A percentile compares a stretch with the other conserved stretches of the same genome.
Evolutionary conservation across 2,113 vertebrate genomes (phyloP).

Genomic region (Zootoca vivipara): DNA sequence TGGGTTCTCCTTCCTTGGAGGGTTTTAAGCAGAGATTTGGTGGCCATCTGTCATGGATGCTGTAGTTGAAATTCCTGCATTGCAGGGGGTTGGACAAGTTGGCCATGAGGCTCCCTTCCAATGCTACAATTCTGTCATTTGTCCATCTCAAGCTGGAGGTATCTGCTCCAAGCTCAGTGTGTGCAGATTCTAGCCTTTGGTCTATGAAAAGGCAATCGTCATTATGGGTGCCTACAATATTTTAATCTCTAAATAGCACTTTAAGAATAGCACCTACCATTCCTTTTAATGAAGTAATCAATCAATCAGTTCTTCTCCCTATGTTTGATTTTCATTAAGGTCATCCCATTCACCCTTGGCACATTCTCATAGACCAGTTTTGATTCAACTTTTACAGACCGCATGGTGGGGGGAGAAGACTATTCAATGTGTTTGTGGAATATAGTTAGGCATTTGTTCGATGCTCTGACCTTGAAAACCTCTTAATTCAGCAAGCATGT

Average conservation of each 20-base stretch:
- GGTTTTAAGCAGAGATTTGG: too few species aligned
- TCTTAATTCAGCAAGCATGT: conserved; percentile 25
- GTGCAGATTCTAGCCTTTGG: background rate
- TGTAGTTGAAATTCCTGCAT: too few species aligned
- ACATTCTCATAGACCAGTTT: background rate
- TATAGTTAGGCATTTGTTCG: conserved; percentile 17
- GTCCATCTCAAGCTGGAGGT: background rate
- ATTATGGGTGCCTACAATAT: background rate
- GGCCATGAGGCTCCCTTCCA: too few species aligned
- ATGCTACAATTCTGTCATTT: background rate
- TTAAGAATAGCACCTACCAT: conserved; percentile 22
- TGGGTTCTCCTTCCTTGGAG: too few species aligned
- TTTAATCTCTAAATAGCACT: background rate
- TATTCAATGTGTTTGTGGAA: background rate
- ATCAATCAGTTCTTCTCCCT: conserved; percentile 49
- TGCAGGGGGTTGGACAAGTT: too few species aligned
- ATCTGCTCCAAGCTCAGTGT: background rate
- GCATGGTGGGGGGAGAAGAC: background rate
- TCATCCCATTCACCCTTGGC: conserved; percentile 17
- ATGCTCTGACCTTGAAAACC: conserved; percentile 60
- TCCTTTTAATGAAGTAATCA: conserved; percentile 43
- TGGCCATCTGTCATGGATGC: too few species aligned
- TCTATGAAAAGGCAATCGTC: background rate
- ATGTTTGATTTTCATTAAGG: conserved; percentile 35
- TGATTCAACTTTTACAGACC: background rate